Percentiles rank a stretch among this genome's conserved stretches.
Conservation (phyloP, 2,888 invertebrate genomes). For the Tetragonisca angustula region DNA sequence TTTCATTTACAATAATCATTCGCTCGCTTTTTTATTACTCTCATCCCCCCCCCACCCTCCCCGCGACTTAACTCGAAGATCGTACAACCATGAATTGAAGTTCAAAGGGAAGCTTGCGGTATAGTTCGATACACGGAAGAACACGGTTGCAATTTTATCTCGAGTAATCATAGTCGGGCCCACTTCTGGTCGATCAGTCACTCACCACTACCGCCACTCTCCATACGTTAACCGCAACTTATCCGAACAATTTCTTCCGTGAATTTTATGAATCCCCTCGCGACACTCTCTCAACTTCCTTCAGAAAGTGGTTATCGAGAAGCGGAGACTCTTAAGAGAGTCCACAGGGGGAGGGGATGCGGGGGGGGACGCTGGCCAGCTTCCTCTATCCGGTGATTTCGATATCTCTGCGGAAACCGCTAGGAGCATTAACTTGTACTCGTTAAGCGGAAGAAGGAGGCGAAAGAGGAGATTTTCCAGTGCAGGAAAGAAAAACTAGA, state of each 20-base stretch:
- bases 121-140: slow-evolving; percentile 25
- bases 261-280: slow-evolving; percentile 41
- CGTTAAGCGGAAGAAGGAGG: slow-evolving; percentile 50
- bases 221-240: slow-evolving; percentile 54
- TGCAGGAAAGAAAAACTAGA: neutral
- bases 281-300: slow-evolving; percentile 30
- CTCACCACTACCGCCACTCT: slow-evolving; percentile 4
- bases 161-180: slow-evolving; percentile 44
- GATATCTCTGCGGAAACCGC: slow-evolving; percentile 51
- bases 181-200: slow-evolving; percentile 58
- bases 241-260: slow-evolving; percentile 52
- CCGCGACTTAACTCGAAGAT: slow-evolving; percentile 11
- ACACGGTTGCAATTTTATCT: slow-evolving; percentile 57
- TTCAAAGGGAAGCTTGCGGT: slow-evolving; percentile 16
- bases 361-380: neutral
- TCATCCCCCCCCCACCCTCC: too few species aligned
- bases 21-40: neutral
- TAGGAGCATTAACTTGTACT: slow-evolving; percentile 58
- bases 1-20: neutral
- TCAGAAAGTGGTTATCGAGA: slow-evolving; percentile 40
- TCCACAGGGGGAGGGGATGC: neutral
- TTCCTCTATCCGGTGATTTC: slow-evolving; percentile 34
- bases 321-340: slow-evolving; percentile 51
- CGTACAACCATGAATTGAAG: slow-evolving; percentile 18
- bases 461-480: slow-evolving; percentile 16